Evolutionary conservation across 1,140 invertebrate species (phyloP).

Genomic region (Dolichoris vasculosae): DNA sequence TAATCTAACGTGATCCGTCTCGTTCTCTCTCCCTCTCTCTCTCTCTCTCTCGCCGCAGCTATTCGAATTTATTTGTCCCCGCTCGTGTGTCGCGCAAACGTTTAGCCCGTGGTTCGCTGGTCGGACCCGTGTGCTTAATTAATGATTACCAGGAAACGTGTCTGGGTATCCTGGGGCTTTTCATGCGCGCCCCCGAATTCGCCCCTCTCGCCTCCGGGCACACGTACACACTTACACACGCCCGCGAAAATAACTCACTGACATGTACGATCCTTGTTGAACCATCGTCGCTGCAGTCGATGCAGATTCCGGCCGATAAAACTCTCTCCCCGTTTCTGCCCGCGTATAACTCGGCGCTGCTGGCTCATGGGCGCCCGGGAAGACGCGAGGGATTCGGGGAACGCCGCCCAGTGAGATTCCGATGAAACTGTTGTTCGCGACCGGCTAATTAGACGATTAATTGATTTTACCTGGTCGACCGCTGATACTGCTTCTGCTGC

Average conservation of each 20-base stretch:
- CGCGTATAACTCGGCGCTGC: neutral
- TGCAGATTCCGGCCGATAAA: slow-evolving; percentile 41
- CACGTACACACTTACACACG: slow-evolving; percentile 53
- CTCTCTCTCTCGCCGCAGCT: neutral
- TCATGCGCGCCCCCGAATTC: slow-evolving; percentile 50
- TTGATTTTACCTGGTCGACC: slow-evolving; percentile 45
- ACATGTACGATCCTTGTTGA: slow-evolving; percentile 20
- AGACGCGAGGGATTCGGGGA: slow-evolving; percentile 40
- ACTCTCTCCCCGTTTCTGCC: neutral
- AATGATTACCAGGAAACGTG: slow-evolving; percentile 73
- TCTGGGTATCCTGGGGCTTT: slow-evolving; percentile 59
- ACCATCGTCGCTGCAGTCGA: slow-evolving; percentile 7
- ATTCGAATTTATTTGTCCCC: slow-evolving; percentile 29
- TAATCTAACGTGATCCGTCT: neutral
- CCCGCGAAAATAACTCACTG: slow-evolving; percentile 30
- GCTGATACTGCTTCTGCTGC: neutral
- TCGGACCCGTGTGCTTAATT: slow-evolving; percentile 67
- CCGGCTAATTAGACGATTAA: slow-evolving; percentile 53
- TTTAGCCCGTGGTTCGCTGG: neutral
- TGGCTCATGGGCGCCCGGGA: neutral
- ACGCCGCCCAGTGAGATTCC: slow-evolving; percentile 50
- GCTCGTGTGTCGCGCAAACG: neutral
- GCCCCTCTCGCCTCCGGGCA: slow-evolving; percentile 8
- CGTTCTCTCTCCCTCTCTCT: too few species aligned
- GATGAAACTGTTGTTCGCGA: slow-evolving; percentile 41